phyloP scores from a whole-genome alignment of 1,140 invertebrate genomes.

The Heliconius eleuchia region DNA sequence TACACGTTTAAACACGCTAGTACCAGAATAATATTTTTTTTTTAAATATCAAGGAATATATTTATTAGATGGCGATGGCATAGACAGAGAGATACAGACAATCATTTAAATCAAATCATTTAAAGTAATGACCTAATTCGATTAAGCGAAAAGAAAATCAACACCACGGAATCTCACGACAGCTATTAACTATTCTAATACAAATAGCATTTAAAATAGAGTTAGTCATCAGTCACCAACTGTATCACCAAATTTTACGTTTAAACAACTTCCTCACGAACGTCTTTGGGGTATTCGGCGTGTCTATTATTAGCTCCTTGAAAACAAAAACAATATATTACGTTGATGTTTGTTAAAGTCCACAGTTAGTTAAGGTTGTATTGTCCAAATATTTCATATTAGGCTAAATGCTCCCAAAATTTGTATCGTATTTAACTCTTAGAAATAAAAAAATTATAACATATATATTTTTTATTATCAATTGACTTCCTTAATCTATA shows the following conservation, averaged over 20 bases:
- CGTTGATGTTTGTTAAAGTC: neutral
- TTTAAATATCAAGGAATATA: no score
- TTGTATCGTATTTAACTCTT: no score
- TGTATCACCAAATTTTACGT: constrained; percentile 7
- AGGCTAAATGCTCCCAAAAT: no score
- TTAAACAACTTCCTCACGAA: constrained; percentile 10
- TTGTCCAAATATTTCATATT: neutral
- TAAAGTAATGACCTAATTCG: neutral
- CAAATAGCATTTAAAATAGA: constrained; percentile 14
- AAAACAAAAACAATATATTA: constrained; percentile 2
- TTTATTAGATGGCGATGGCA: no score
- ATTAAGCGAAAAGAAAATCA: neutral
- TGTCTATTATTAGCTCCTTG: neutral
- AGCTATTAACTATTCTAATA: constrained; percentile 6
- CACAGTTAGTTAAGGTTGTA: neutral
- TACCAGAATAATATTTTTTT: no score
- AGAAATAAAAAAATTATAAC: no score
- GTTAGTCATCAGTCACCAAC: constrained; percentile 8
- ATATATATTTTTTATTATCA: no score
- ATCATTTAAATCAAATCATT: no score
- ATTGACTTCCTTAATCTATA: no score
- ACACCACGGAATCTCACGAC: neutral
- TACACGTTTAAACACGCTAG: no score
- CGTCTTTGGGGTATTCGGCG: neutral
- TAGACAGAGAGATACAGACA: no score